Base-by-base conservation (phyloP, 2,797 vertebrate species). In the Cossypha dichroa region DNA sequence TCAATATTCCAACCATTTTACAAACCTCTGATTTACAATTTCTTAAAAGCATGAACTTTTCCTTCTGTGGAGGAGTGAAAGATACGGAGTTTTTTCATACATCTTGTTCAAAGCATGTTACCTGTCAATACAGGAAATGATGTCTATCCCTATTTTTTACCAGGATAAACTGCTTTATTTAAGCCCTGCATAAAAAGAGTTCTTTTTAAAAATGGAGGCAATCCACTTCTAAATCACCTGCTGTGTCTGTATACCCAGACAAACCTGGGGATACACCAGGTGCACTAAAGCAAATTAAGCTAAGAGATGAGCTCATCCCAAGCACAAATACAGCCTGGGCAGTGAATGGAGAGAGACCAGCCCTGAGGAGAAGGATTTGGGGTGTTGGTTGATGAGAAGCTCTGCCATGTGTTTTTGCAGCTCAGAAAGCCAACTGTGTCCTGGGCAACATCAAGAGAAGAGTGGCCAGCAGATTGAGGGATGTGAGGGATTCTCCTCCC, bases 401-500 rank as follows among this genome's bases (percentile, higher is more conserved):
- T 48, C 1, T 3, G 13, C 6, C 15, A 3, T 3, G 12, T 19
- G 33, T 26, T 13, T 18, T 34, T 54, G 25, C 29, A 40, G 40
- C 40, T 13, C 46, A 68, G 15, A 46, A 74, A 60, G 12, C 31
- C 46, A 60, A 0, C 26, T 46, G 3, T 34, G 22, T 36, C 7
- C 54, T 54, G 26, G 15, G 5, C 5, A 34, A 34, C 18, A 15
- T 40, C 15, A 80, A 75, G 28, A 48, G 46, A 3, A 68, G 5
- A 0, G 0, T 55, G 78, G 22, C 9, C n/a, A 68, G 13, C 13
- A 33, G 70, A 26, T 8, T 34, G 41, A 62, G 48, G 15, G 19
- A 41, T 4, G 15, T 25, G n/a, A 36, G 13, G 13, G n/a, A 36
- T 49, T 36, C 18, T 48, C 13, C 25, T 67, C 40, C 48, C 41